phyloP scores from a whole-genome alignment of 2,113 vertebrate genomes.

The Percopsis transmontana region DNA sequence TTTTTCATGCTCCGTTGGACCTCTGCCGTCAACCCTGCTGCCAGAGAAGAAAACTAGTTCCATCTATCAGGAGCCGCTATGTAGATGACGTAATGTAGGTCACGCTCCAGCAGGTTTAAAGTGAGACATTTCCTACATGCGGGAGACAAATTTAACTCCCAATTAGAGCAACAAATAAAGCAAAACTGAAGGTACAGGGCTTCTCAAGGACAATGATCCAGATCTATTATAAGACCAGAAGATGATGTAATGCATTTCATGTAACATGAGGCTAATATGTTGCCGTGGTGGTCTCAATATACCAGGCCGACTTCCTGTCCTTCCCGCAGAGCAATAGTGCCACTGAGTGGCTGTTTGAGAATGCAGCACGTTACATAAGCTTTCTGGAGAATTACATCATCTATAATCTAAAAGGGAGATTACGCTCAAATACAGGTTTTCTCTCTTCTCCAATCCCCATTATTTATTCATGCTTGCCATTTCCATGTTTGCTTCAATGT shows the following conservation, averaged over 20 bases:
- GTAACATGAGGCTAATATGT: slow-evolving; percentile 35
- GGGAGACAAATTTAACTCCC: neutral
- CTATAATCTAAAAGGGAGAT: slow-evolving; percentile 2
- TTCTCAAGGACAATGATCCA: slow-evolving; percentile 20
- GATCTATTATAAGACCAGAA: slow-evolving; percentile 25
- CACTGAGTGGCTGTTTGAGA: slow-evolving; percentile 56
- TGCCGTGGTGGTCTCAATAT: slow-evolving; percentile 49
- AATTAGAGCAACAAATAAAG: slow-evolving; percentile 4
- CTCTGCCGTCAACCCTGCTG: slow-evolving; percentile 54
- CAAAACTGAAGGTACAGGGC: slow-evolving; percentile 1
- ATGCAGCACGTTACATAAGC: slow-evolving; percentile 58
- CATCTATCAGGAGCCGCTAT: slow-evolving; percentile 50
- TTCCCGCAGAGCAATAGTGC: slow-evolving; percentile 62
- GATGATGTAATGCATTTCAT: slow-evolving; percentile 71
- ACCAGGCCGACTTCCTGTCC: slow-evolving; percentile 39
- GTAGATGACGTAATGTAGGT: slow-evolving; percentile 52
- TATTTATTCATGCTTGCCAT: neutral
- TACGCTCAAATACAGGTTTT: neutral
- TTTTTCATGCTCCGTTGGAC: slow-evolving; percentile 57
- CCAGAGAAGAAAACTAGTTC: slow-evolving; percentile 46
- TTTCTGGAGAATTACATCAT: slow-evolving; percentile 58
- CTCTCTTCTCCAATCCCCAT: neutral
- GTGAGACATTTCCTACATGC: neutral
- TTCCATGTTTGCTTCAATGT: neutral
- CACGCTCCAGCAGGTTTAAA: slow-evolving; percentile 13